phyloP scores from a whole-genome alignment of 2,113 vertebrate genomes.

The Felis chaus region DNA sequence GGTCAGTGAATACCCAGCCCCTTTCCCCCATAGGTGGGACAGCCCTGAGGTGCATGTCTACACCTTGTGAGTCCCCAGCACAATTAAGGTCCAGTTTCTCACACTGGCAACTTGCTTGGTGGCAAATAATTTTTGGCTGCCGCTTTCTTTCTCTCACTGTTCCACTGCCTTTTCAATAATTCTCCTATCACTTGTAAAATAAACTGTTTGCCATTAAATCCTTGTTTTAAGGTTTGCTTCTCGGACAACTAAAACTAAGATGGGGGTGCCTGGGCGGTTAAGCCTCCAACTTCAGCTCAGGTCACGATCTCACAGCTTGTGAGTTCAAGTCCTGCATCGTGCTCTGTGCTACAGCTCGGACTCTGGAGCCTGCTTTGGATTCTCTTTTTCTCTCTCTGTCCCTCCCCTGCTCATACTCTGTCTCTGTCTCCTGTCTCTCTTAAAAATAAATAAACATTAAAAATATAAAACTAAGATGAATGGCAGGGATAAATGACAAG shows the following conservation, averaged over 20 bases:
- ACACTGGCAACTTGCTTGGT: background rate
- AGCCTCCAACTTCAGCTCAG: too few relatives aligned
- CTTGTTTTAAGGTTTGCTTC: background rate
- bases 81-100: background rate
- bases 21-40: background rate
- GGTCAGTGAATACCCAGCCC: background rate
- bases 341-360: too few relatives aligned
- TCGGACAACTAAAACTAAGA: background rate
- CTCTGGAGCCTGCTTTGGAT: too few relatives aligned
- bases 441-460: too few relatives aligned
- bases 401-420: too few relatives aligned
- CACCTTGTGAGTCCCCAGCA: background rate
- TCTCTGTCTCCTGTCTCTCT: too few relatives aligned
- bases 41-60: background rate
- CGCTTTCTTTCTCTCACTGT: background rate
- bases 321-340: too few relatives aligned
- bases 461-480: background rate
- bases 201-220: constrained; percentile 19
- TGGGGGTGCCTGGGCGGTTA: background rate
- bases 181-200: background rate
- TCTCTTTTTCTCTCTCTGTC: too few relatives aligned
- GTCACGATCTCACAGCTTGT: too few relatives aligned
- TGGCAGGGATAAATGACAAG: background rate
- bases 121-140: background rate
- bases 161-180: background rate